Percentiles rank a stretch among this genome's conserved stretches.
phyloP scores from a whole-genome alignment of 2,888 invertebrate genomes.

The Tiliacea citrago region DNA sequence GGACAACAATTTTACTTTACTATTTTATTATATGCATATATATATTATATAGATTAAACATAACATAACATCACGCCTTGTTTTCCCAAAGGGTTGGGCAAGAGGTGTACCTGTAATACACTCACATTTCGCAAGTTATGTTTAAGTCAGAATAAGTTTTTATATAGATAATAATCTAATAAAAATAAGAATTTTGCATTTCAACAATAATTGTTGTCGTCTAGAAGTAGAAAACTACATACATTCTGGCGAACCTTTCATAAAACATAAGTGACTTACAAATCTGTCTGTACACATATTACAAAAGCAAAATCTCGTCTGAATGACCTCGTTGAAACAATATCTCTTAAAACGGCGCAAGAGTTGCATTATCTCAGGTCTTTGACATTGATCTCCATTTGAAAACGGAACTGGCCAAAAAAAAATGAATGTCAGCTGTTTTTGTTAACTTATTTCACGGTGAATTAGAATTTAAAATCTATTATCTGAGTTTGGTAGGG shows the following conservation, averaged over 20 bases:
- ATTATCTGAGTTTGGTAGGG: slow-evolving; percentile 26
- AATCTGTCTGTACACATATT: slow-evolving; percentile 8
- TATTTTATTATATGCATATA: no score
- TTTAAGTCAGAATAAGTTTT: no score
- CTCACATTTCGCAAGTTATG: no score
- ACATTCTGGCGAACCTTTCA: slow-evolving; percentile 20
- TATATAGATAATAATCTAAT: no score
- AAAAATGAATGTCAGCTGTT: slow-evolving; percentile 41
- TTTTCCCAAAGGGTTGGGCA: no score
- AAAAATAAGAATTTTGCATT: not conserved
- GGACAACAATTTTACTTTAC: no score
- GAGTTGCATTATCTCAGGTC: slow-evolving; percentile 44
- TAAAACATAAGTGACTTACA: slow-evolving; percentile 17
- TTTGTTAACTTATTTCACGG: slow-evolving; percentile 57
- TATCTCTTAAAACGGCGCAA: slow-evolving; percentile 46
- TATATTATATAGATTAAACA: no score
- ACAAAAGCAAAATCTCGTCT: slow-evolving; percentile 23
- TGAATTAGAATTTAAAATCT: slow-evolving; percentile 27
- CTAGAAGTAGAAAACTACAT: no score
- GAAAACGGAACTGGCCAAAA: slow-evolving; percentile 41
- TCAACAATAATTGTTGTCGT: slow-evolving; percentile 14
- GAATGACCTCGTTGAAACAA: slow-evolving; percentile 53
- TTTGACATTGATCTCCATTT: slow-evolving; percentile 64
- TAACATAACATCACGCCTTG: no score
- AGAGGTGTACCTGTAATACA: no score